These are phyloP conservation scores for Lagorchestes hirsutus DNA, from an alignment of 2,797 vertebrate species.

Conservation along the genomic window DNA sequence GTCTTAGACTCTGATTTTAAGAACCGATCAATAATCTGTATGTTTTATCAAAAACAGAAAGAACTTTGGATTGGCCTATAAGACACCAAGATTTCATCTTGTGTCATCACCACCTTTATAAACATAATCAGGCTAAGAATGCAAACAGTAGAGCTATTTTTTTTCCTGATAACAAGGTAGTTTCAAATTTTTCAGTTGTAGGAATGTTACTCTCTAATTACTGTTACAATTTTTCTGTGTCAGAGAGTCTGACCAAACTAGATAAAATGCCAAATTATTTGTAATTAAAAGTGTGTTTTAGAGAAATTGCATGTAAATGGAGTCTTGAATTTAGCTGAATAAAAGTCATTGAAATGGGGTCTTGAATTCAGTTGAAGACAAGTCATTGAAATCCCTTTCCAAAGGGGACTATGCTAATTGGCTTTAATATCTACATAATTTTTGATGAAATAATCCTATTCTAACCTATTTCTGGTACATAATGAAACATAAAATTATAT, in stretches of 20 bases:
- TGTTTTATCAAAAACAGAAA: not conserved
- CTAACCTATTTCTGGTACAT: conserved; percentile 26
- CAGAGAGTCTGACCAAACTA: conserved; percentile 11
- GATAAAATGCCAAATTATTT: not conserved
- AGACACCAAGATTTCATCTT: not conserved
- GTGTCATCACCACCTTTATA: not conserved
- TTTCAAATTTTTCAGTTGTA: conserved; percentile 24
- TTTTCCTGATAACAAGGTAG: not conserved
- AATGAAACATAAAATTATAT: not conserved
- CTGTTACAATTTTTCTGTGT: not conserved
- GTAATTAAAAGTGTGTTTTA: not conserved
- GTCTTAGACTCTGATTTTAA: not conserved
- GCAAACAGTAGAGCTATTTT: not conserved
- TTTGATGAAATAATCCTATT: conserved; percentile 22
- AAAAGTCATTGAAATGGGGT: not conserved
- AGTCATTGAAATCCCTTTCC: not conserved
- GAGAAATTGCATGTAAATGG: not conserved
- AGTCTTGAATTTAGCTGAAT: not conserved
- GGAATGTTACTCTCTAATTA: conserved; percentile 17
- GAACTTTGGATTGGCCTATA: not conserved
- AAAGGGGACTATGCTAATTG: not conserved
- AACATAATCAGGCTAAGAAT: conserved; percentile 33
- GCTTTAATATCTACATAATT: conserved; percentile 44
- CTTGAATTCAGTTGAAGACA: not conserved
- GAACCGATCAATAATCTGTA: too few relatives aligned